These are phyloP conservation scores for Mus caroli DNA, from an alignment of 2,797 vertebrate genomes.

Conservation along the genomic window DNA sequence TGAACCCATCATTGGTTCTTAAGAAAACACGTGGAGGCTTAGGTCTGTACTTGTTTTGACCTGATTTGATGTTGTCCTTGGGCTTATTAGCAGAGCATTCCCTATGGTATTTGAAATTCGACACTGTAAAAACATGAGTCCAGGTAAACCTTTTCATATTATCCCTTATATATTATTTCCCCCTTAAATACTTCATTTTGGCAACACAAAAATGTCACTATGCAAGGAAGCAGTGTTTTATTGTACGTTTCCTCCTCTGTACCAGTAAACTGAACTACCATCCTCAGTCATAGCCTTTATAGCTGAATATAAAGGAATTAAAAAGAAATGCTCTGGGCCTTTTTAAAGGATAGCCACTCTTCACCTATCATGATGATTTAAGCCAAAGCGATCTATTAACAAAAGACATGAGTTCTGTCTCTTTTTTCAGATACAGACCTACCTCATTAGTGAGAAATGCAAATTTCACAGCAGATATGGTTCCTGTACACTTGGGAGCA, in stretches of 20 bases:
- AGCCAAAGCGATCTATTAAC: not conserved
- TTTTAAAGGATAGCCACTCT: not conserved
- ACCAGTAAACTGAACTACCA: not conserved
- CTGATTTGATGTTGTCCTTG: accelerated
- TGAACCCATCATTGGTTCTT: not conserved
- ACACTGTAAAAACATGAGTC: not conserved
- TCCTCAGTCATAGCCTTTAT: not conserved
- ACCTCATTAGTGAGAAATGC: not conserved
- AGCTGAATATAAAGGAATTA: not conserved
- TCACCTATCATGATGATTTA: not conserved
- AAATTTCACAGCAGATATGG: not conserved
- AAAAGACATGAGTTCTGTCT: not conserved
- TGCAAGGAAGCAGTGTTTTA: not conserved
- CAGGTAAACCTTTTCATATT: not conserved
- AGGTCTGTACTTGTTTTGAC: not conserved
- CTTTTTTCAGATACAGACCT: not conserved
- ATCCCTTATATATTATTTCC: not conserved
- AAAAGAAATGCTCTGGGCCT: not conserved
- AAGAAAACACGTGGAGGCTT: not conserved
- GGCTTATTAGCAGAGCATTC: too few species aligned
- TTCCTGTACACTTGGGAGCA: not conserved
- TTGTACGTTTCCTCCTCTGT: not conserved
- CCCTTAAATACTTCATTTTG: not conserved
- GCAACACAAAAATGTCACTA: not conserved
- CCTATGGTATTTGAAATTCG: too few species aligned